phyloP scores from a whole-genome alignment of 2,888 invertebrate species.

The Drosophila affinis region DNA sequence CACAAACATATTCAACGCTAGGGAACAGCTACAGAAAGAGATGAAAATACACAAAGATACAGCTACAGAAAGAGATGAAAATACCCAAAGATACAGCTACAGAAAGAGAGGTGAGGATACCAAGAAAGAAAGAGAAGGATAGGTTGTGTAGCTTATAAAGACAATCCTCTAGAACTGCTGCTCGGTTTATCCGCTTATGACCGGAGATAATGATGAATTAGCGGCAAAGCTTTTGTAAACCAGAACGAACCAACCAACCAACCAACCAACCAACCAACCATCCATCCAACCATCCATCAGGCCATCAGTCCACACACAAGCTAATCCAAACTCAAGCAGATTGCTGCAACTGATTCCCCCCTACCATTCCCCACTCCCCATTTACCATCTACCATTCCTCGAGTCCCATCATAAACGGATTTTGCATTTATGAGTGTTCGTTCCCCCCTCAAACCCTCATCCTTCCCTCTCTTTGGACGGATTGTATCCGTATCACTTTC shows the following conservation, averaged over 20 bases:
- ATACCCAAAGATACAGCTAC: background rate
- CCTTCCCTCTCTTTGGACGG: background rate
- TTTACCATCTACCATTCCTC: background rate
- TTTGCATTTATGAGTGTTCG: slow-evolving; percentile 68
- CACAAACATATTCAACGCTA: slow-evolving; percentile 17
- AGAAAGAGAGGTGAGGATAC: slow-evolving; percentile 5
- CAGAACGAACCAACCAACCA: background rate
- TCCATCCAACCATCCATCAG: background rate
- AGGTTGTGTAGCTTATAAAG: background rate
- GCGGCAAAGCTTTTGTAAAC: slow-evolving; percentile 37
- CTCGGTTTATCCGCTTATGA: slow-evolving; percentile 57
- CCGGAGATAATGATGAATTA: slow-evolving; percentile 60
- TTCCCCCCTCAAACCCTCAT: background rate
- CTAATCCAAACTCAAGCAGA: slow-evolving; percentile 23
- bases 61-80: background rate
- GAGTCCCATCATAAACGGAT: slow-evolving; percentile 62
- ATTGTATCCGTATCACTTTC: slow-evolving; percentile 38
- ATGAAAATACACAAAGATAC: background rate
- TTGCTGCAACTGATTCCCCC: background rate
- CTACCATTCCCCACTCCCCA: no score
- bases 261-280: background rate
- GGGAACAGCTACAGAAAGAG: slow-evolving; percentile 2
- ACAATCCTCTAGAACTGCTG: slow-evolving; percentile 42
- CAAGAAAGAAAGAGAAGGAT: slow-evolving; percentile 1
- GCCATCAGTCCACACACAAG: slow-evolving; percentile 8